phyloP scores from a whole-genome alignment of 2,113 vertebrate species.

The Mellivora capensis region DNA sequence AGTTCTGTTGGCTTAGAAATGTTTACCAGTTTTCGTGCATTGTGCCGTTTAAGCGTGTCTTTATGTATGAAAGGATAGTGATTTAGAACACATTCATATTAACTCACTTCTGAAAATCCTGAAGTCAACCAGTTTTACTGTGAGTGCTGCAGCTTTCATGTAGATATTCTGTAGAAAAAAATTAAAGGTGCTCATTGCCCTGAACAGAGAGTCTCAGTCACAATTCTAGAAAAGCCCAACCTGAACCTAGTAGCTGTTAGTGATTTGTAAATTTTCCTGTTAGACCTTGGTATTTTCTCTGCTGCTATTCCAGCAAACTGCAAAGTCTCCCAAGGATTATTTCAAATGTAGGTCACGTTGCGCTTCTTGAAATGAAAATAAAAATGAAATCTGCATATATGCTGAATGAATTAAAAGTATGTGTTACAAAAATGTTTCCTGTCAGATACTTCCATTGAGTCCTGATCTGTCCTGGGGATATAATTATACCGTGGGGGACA shows the following conservation, averaged over 20 bases:
- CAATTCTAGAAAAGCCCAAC: background rate
- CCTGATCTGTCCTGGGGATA: background rate
- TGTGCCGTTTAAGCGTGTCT: background rate
- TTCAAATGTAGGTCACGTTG: background rate
- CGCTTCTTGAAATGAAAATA: background rate
- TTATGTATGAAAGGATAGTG: background rate
- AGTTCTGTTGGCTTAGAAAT: constrained; percentile 26
- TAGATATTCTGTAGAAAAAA: background rate
- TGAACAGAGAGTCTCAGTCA: background rate
- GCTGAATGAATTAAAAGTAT: background rate
- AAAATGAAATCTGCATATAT: background rate
- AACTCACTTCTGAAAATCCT: background rate
- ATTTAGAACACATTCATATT: background rate
- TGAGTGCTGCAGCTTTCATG: background rate
- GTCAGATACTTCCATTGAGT: background rate
- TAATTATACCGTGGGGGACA: rapidly evolving
- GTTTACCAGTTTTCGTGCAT: background rate
- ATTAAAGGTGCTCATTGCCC: background rate
- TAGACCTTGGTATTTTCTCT: background rate
- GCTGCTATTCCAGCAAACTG: background rate
- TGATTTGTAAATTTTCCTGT: background rate
- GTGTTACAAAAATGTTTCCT: background rate
- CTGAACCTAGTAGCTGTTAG: background rate
- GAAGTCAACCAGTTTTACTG: background rate
- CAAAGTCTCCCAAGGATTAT: background rate